Base-by-base conservation (phyloP, 2,888 invertebrate genomes). In the Muschampia plurimacula region DNA sequence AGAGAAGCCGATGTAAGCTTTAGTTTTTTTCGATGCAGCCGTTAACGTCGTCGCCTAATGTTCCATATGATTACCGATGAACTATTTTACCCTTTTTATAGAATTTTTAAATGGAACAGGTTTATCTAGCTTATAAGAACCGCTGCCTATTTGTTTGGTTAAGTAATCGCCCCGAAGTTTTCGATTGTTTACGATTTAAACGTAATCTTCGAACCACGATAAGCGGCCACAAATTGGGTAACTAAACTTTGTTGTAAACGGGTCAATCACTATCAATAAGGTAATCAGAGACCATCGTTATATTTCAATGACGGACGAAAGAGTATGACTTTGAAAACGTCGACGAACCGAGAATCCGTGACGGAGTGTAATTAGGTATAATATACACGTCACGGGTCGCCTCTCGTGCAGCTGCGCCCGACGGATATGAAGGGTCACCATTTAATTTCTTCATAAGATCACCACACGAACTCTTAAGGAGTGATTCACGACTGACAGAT, bases 401-500 rank as follows among this genome's bases (percentile, higher is more conserved):
- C 66, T 65, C 66, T 55, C 44, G 44, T 39, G 89, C 93, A 93
- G 92, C 92, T 92, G 93, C 89, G 80, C 78, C 77, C 85, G 82
- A 82, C 93, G 93, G 93, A 93, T 91, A 89, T 84, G 85, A 88
- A 88, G 91, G 93, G 93, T 93, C 93, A 93, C 84, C 86, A 84
- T 85, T 89, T 90, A 91, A 91, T 86, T 89, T 84, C 86, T 82
- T 87, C 89, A 88, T 89, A 89, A 89, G 90, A 89, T 88, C 88
- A 89, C 85, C 77, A 79, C 82, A 81, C 82, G 80, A 77, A 85
- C 83, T 82, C 86, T 89, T 89, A 90, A 91, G 85, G 88, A 90
- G 86, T 93, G 93, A 93, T 92, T 94, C 93, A 93, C 89, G 89
- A 84, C 84, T 87, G 91, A 91, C 94, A 94, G 93, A 93, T 94